Base-by-base conservation (phyloP, 1,140 invertebrate genomes). In the Papilio dardanus region DNA sequence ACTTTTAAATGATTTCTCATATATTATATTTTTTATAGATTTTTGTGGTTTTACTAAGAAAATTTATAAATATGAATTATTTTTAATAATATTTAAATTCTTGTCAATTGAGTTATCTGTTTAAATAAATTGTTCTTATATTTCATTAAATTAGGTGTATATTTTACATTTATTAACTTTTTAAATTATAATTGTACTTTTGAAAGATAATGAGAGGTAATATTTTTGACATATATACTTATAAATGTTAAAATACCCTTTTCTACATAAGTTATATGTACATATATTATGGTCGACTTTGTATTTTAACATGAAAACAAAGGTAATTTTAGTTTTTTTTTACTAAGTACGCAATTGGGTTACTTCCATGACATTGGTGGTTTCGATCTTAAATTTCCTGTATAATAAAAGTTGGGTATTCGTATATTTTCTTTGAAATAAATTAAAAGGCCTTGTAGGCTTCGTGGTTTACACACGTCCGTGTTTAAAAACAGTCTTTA, bases 361-460 rank as follows among this genome's bases (percentile, higher is more conserved):
- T 54, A 73, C 42, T 73, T 73, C 31, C 42, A 73, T 73, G 71
- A 73, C 71, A 73, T 73, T 73, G 67, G 71, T 50, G 46, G 71
- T 73, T 73, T 31, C 50, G 30, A 40, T 69, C 33, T 58, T 33
- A 73, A 58, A 24, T 73, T 73, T 73, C 71, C 71, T 73, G 71
- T 37, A 73, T 73, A 58, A 73, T 73, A 73, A 73, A 73, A 37
- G 46, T 71, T 54, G 40, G 30, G 3, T 73, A 73, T 73, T 31
- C 31, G 71, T 46, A 71, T 24, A 46, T 31, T 71, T 71, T 71
- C 42, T 46, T n/a, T n/a, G 71, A 73, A 73, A 58, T 37, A 24
- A 69, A 40, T 69, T 40, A 69, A 69, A 69, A 69, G 33, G 67
- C 67, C 67, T 69, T 69, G 67, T 24, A 69, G n/a, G 21, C 42